These are phyloP conservation scores for Prionchulus punctatus DNA, from an alignment of 2,888 invertebrate genomes.

Conservation along the genomic window DNA sequence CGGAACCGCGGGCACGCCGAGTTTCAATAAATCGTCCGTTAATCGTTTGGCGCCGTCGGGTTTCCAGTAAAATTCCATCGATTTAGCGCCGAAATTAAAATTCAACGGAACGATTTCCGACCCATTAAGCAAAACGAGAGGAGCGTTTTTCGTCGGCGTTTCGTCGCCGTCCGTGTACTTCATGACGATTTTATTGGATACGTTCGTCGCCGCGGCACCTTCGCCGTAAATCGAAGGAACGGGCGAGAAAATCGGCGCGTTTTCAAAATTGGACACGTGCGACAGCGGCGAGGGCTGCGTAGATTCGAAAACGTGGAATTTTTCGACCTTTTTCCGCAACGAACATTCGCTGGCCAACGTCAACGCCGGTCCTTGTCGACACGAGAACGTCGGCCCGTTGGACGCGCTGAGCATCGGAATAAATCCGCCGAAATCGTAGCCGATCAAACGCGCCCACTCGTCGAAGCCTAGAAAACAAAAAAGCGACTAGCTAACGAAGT, in stretches of 20 bases:
- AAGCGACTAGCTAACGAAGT: background rate
- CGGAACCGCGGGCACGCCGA: background rate
- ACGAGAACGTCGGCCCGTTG: background rate
- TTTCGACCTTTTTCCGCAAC: background rate
- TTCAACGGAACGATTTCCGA: too few relatives aligned
- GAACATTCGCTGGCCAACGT: background rate
- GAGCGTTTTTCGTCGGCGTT: too few relatives aligned
- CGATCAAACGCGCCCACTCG: background rate
- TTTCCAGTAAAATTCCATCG: background rate
- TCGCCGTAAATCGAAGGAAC: background rate
- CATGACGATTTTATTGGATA: too few relatives aligned
- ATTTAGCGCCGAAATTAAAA: background rate
- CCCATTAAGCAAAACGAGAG: too few relatives aligned
- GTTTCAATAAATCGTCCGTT: too few relatives aligned
- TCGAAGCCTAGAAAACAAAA: background rate
- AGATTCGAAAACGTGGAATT: constrained; percentile 6
- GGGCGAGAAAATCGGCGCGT: background rate
- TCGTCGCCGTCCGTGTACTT: too few relatives aligned
- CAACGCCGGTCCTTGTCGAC: background rate
- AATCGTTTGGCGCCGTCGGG: background rate
- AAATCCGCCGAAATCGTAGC: background rate
- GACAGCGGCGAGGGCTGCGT: background rate
- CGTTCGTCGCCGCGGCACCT: background rate
- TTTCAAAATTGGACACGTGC: background rate
- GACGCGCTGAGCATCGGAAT: background rate